Conservation (phyloP, 2,888 invertebrate genomes). For the Chrysodeixis includens region DNA sequence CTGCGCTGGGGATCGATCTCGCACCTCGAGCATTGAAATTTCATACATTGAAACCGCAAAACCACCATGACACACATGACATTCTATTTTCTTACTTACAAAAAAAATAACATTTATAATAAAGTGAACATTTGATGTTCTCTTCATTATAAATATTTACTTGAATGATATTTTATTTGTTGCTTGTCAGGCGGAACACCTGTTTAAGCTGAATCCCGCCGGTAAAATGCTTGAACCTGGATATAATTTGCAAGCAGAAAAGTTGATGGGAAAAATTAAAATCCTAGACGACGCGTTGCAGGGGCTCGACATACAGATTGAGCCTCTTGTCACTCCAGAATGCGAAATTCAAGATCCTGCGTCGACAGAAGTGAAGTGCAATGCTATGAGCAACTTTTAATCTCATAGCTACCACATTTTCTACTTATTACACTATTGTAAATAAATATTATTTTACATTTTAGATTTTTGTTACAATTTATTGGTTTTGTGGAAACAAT, state of each 20-base stretch:
- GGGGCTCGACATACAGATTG: conserved; percentile 80
- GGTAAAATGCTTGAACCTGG: conserved; percentile 92
- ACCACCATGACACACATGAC: too few species aligned
- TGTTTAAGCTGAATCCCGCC: conserved; percentile 91
- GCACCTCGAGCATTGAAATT: too few species aligned
- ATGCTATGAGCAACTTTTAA: conserved; percentile 73
- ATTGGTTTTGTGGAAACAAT: too few species aligned
- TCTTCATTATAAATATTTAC: neutral
- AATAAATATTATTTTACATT: neutral
- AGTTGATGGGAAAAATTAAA: conserved; percentile 84
- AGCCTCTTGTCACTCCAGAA: conserved; percentile 74
- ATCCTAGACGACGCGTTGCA: conserved; percentile 80
- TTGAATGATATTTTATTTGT: conserved; percentile 47
- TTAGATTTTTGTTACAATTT: neutral
- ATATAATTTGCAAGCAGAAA: conserved; percentile 89
- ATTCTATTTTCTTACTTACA: too few species aligned
- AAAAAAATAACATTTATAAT: too few species aligned
- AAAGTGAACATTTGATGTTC: too few species aligned
- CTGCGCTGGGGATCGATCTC: too few species aligned
- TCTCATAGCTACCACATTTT: neutral
- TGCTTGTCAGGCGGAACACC: conserved; percentile 89
- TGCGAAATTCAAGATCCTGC: conserved; percentile 58
- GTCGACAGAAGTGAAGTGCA: conserved; percentile 57
- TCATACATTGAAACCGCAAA: too few species aligned
- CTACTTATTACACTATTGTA: neutral